Base-by-base conservation (phyloP, 2,888 invertebrate species). In the Prenolepis imparis region DNA sequence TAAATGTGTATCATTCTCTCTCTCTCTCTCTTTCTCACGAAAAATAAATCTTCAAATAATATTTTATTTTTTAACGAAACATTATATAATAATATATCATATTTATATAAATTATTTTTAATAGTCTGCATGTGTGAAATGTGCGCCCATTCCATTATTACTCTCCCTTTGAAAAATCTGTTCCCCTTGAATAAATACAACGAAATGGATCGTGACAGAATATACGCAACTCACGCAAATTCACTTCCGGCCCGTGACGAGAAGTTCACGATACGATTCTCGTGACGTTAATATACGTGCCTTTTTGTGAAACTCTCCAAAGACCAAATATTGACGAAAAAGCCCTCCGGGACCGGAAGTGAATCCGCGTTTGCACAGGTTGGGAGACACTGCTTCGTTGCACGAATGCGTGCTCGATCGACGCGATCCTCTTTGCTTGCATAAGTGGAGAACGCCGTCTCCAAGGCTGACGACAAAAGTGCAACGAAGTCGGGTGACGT, bases 271-370 rank as follows among this genome's bases (percentile, higher is more conserved):
- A 61, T 61, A 72, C 44, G 15, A 48, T n/a, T 72, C 59, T 72
- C 59, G 78, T 36, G 70, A 78, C 70, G 70, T 18, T 78, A 78
- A 78, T 78, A 78, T 39, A 70, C 57, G 70, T 78, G 44, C n/a
- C 36, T 57, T 55, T 78, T 78, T 41, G 59, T 80, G 24, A 9
- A 59, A 72, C 59, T 44, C 70, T 32, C 18, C 59, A 72, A 72
- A 80, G 59, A 80, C 28, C 67, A 28, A 5, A 36, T 36, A 36
- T 12, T 41, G 21, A 57, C 24, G 32, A 77, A 48, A 80, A 36
- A 36, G 72, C 24, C 70, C 21, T 36, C 12, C n/a, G 24, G 57
- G 72, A 44, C 72, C 78, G 78, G 78, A 80, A 80, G 59, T 72
- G 72, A 80, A 80, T 72, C 72, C 36, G 59, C 18, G 72, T 18